These are phyloP conservation scores for Idaea dimidiata DNA, from an alignment of 2,888 invertebrate genomes.

Conservation along the genomic window DNA sequence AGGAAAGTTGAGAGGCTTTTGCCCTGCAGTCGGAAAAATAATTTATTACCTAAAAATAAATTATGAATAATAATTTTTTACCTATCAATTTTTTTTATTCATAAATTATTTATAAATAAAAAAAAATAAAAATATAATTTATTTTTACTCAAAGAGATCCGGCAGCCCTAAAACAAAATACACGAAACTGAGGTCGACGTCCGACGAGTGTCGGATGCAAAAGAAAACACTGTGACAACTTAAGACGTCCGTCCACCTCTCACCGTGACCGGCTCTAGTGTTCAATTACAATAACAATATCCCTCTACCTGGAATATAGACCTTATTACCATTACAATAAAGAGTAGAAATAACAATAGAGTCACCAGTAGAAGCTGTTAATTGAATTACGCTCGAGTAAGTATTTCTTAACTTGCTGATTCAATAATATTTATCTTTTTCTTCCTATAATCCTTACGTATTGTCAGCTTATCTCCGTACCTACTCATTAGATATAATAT, in stretches of 20 bases:
- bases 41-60: too few species aligned
- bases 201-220: conserved; percentile 59
- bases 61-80: too few species aligned
- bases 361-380: conserved; percentile 34
- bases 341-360: conserved; percentile 6
- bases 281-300: conserved; percentile 74
- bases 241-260: conserved; percentile 71
- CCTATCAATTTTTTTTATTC: too few species aligned
- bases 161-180: conserved; percentile 51
- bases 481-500: too few species aligned
- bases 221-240: conserved; percentile 75
- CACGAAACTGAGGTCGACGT: conserved; percentile 60
- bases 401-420: conserved; percentile 30
- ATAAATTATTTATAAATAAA: conserved; percentile 2
- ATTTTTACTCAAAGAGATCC: background rate
- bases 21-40: too few species aligned
- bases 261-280: conserved; percentile 48
- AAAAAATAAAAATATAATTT: too few species aligned
- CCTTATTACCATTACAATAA: conserved; percentile 26
- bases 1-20: too few species aligned
- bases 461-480: too few species aligned
- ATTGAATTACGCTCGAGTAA: conserved; percentile 55
- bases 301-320: conserved; percentile 21
- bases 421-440: background rate
- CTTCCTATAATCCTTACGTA: background rate